These are phyloP conservation scores for Archocentrus centrarchus DNA, from an alignment of 2,113 vertebrate species.

Conservation along the genomic window DNA sequence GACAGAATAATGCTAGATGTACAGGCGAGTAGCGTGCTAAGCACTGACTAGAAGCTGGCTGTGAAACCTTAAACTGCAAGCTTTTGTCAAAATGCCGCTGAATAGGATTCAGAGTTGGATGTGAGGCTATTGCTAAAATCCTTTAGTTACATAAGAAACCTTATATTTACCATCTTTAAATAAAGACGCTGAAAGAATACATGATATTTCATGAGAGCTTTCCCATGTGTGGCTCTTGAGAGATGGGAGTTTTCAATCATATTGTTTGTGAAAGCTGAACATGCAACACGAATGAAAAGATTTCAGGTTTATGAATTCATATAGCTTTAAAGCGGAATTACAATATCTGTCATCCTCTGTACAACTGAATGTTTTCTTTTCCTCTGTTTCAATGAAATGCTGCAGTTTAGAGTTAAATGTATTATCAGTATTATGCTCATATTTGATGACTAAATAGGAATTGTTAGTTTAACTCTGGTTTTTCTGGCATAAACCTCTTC, in stretches of 20 bases:
- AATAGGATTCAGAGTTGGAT: conserved; percentile 16
- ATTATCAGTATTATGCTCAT: not conserved
- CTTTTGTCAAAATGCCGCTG: conserved; percentile 13
- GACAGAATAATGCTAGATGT: conserved; percentile 33
- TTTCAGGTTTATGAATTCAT: conserved; percentile 10
- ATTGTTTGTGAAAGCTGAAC: not conserved
- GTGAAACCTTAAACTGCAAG: conserved; percentile 33
- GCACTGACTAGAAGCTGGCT: conserved; percentile 26
- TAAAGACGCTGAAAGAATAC: not conserved
- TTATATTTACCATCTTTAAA: not conserved
- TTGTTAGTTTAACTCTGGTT: not conserved
- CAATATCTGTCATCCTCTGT: not conserved
- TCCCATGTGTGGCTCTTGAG: not conserved
- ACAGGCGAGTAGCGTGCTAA: conserved; percentile 9
- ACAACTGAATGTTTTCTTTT: not conserved
- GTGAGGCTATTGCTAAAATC: conserved; percentile 11
- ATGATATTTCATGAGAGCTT: not conserved
- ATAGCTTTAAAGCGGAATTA: conserved; percentile 2
- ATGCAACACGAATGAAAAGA: not conserved
- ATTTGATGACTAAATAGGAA: not conserved
- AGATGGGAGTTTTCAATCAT: not conserved
- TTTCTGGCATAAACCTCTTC: not conserved
- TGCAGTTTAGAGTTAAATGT: not conserved
- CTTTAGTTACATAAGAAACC: not conserved
- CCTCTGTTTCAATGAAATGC: not conserved